A percentile compares a stretch with the other conserved stretches of the same genome.
phyloP scores from a whole-genome alignment of 53 echinoderm and acorn worm species.

The Holothuria leucospilota region DNA sequence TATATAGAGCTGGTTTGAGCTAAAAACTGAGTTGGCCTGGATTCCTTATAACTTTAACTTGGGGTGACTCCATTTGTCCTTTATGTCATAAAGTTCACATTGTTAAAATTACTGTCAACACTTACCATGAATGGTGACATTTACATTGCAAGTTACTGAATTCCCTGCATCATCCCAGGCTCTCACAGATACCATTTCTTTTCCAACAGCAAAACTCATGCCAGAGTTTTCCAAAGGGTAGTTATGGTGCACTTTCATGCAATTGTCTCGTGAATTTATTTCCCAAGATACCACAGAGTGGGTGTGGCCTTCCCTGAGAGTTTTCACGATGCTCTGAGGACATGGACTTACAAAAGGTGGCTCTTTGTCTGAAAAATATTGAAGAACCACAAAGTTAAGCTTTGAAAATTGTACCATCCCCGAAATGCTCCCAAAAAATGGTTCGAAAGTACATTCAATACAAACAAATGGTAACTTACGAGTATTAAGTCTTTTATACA shows the following conservation, averaged over 20 bases:
- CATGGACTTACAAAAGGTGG: neutral
- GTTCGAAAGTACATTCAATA: too few species aligned
- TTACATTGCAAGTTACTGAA: neutral
- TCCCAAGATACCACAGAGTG: neutral
- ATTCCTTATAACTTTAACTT: too few species aligned
- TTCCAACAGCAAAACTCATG: neutral
- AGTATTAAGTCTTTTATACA: too few species aligned
- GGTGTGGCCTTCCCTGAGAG: neutral
- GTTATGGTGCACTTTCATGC: neutral
- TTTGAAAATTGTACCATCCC: neutral
- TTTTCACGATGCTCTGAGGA: neutral
- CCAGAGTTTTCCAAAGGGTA: neutral
- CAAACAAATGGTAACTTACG: too few species aligned
- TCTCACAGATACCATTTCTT: neutral
- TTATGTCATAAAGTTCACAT: too few species aligned
- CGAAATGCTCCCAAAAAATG: too few species aligned
- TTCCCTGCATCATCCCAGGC: neutral
- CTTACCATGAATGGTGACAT: constrained; percentile 1
- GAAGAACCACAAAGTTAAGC: neutral
- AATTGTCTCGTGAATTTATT: neutral
- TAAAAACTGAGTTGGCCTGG: too few species aligned
- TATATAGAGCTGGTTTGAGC: too few species aligned
- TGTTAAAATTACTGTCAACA: neutral
- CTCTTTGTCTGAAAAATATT: neutral
- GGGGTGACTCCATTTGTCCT: too few species aligned